Evolutionary conservation across 1,140 invertebrate genomes (phyloP).

Genomic region (Trichonephila clavata): DNA sequence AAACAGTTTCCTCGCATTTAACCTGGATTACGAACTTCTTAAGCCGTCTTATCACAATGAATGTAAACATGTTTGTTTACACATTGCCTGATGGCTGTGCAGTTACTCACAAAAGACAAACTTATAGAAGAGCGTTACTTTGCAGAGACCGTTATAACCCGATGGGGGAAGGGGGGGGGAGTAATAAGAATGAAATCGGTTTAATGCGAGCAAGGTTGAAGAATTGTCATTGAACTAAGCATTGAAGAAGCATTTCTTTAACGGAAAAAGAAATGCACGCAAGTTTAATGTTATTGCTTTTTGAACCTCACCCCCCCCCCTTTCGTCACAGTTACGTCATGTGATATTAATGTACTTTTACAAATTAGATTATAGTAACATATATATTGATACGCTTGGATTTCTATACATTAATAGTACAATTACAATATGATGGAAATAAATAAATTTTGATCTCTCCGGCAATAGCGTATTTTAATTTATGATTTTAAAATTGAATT

Average conservation of each 20-base stretch:
- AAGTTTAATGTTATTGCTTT: not conserved
- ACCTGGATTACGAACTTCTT: constrained; percentile 34
- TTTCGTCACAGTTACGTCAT: too few relatives aligned
- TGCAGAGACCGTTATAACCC: not conserved
- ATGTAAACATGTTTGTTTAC: constrained; percentile 45
- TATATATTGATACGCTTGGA: too few relatives aligned
- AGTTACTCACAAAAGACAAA: not conserved
- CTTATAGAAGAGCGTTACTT: not conserved
- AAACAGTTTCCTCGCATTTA: not conserved
- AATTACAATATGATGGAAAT: too few relatives aligned
- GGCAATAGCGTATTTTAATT: too few relatives aligned
- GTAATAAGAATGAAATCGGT: not conserved
- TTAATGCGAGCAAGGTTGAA: constrained; percentile 46
- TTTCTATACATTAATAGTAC: too few relatives aligned
- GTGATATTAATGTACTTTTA: too few relatives aligned
- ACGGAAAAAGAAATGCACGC: not conserved
- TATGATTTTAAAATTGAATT: too few relatives aligned
- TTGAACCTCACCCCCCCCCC: too few relatives aligned
- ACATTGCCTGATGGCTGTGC: constrained; percentile 14
- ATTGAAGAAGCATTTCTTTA: not conserved
- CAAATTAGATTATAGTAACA: too few relatives aligned
- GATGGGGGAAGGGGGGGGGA: not conserved
- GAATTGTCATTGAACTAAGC: not conserved
- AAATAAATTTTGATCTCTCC: too few relatives aligned
- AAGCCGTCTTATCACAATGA: constrained; percentile 18